Base-by-base conservation (phyloP, 2,113 vertebrate genomes). In the Tenrec ecaudatus region DNA sequence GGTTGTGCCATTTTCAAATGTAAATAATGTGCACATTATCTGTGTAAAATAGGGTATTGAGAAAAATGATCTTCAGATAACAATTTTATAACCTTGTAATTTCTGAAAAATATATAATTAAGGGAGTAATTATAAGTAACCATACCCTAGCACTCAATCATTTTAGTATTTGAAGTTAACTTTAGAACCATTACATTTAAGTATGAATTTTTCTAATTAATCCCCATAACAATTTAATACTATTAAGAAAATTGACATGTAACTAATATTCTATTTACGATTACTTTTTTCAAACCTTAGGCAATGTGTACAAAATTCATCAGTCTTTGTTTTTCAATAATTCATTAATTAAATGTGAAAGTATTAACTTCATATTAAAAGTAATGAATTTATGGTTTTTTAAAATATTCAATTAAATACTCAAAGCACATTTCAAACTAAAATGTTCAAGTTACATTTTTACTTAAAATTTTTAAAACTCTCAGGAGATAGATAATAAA, bases 401-500 rank as follows among this genome's bases (percentile, higher is more conserved):
- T 57, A 38, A 90, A 90, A 81, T 69, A 85, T n/a, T 66, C 29
- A 87, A 79, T 17, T 57, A 53, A 69, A 79, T 78, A 36, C 27
- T 60, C 23, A 86, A 38, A 4, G 78, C 31, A 60, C 5, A 80
- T 92, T 79, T 79, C 38, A 88, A 88, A 82, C 58, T 53, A 69
- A 93, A 92, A 71, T 29, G 20, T 64, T 88, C 64, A 33, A 31
- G 19, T 79, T 88, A 58, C 40, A 38, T 60, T 53, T 86, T 7
- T 71, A 0, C 3, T 71, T 6, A 91, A n/a, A 93, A 91, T 78
- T 76, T 86, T 53, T 76, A 60, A 92, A 92, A n/a, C 6, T 6
- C 27, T 89, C 38, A 47, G n/a, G 57, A 91, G 40, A 82, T 0
- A 87, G 43, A 89, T 36, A 88, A 88, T 68, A 89, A 86, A 78